phyloP scores from a whole-genome alignment of 2,888 invertebrate genomes.

The Drosophila ezoana region DNA sequence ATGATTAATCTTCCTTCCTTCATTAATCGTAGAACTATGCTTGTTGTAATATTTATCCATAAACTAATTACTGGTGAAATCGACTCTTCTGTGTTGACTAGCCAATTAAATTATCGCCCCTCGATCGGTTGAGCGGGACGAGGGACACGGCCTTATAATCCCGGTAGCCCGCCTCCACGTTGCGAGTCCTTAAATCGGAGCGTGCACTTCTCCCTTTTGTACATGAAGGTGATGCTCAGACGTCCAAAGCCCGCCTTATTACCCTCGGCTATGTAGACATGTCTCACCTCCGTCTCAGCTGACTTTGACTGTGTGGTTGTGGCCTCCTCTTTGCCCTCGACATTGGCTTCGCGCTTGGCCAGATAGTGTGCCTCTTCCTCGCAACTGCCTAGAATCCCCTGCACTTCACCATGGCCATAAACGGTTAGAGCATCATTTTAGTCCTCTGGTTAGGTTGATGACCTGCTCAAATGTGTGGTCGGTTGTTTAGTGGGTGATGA shows the following conservation, averaged over 20 bases:
- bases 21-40: constrained; percentile 49
- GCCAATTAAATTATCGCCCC: too few relatives aligned
- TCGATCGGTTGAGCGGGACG: too few relatives aligned
- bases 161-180: constrained; percentile 86
- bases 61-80: too few relatives aligned
- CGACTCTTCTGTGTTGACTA: too few relatives aligned
- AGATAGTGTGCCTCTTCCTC: constrained; percentile 82
- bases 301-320: constrained; percentile 81
- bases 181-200: constrained; percentile 87
- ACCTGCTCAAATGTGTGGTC: constrained; percentile 83
- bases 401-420: constrained; percentile 87
- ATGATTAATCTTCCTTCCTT: too few relatives aligned
- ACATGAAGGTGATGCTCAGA: constrained; percentile 79
- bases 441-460: constrained; percentile 86
- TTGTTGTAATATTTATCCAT: too few relatives aligned
- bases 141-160: constrained; percentile 66
- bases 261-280: constrained; percentile 86
- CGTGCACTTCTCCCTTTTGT: constrained; percentile 85
- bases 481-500: neutral
- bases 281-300: constrained; percentile 84
- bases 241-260: constrained; percentile 85
- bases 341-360: constrained; percentile 80
- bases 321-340: constrained; percentile 71
- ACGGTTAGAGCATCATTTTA: constrained; percentile 87
- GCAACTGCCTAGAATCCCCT: constrained; percentile 86